Evolutionary conservation across 1,140 invertebrate genomes (phyloP).

Genomic region (Orchesella cincta): DNA sequence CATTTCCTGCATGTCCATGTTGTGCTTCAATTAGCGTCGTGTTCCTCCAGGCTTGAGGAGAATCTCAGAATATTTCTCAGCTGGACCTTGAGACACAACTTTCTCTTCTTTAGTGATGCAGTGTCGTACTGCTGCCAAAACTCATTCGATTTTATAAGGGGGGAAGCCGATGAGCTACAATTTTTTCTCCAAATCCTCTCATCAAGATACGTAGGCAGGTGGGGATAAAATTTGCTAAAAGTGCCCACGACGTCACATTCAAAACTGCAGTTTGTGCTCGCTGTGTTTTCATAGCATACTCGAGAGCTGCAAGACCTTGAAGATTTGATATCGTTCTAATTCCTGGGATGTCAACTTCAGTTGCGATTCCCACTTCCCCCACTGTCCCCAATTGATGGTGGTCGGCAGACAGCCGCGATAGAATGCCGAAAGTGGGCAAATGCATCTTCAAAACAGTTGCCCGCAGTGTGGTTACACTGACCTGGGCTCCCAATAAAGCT

Average conservation of each 20-base stretch:
- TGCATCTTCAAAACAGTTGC: background rate
- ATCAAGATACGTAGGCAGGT: background rate
- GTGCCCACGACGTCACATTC: background rate
- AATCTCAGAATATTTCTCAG: background rate
- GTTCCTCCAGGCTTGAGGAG: background rate
- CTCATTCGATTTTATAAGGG: background rate
- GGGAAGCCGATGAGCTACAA: background rate
- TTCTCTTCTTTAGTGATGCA: background rate
- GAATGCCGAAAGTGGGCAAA: background rate
- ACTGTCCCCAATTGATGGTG: conserved; percentile 21
- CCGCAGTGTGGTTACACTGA: conserved; percentile 1
- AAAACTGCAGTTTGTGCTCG: background rate
- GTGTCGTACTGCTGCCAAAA: background rate
- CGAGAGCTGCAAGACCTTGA: conserved; percentile 1
- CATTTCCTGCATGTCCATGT: background rate
- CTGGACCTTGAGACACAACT: background rate
- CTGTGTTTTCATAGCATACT: background rate
- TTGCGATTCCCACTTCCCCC: conserved; percentile 9
- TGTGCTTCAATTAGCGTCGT: background rate
- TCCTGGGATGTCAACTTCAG: background rate
- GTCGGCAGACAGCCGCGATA: background rate
- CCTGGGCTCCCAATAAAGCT: background rate
- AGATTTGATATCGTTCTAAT: background rate
- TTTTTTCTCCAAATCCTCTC: background rate
- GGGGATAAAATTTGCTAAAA: background rate